Evolutionary conservation across 1,140 invertebrate genomes (phyloP).

Genomic region (Parasteatoda tepidariorum): DNA sequence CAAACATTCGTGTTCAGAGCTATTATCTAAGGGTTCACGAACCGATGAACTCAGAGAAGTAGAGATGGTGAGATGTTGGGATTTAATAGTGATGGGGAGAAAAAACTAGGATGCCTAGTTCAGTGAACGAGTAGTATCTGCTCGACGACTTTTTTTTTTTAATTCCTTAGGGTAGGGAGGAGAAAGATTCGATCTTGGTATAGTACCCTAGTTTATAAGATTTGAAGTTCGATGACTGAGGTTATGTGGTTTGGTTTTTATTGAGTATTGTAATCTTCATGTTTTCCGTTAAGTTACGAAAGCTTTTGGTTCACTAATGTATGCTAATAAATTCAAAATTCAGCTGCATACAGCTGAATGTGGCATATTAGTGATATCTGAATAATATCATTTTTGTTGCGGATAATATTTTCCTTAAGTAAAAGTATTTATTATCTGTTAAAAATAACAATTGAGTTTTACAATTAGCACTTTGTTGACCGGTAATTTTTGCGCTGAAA

Average conservation of each 20-base stretch:
- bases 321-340: background rate
- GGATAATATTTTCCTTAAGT: background rate
- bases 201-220: slow-evolving; percentile 23
- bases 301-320: background rate
- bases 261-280: too few relatives aligned
- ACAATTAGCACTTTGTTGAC: too few relatives aligned
- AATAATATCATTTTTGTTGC: background rate
- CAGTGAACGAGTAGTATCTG: background rate
- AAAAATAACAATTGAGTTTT: too few relatives aligned
- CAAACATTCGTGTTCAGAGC: slow-evolving; percentile 40
- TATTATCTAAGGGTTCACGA: slow-evolving; percentile 43
- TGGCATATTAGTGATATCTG: background rate
- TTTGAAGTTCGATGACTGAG: slow-evolving; percentile 20
- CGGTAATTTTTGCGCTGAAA: too few relatives aligned
- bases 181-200: slow-evolving; percentile 27
- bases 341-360: background rate
- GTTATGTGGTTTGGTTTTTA: background rate
- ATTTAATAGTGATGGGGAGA: background rate
- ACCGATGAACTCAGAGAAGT: slow-evolving; percentile 33
- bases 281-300: background rate
- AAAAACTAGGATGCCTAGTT: slow-evolving; percentile 9
- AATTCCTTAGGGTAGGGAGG: background rate
- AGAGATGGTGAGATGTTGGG: background rate
- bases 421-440: background rate
- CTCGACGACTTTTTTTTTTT: background rate